Evolutionary conservation across 2,888 invertebrate species (phyloP).

Genomic region (Osedax frankpressi): DNA sequence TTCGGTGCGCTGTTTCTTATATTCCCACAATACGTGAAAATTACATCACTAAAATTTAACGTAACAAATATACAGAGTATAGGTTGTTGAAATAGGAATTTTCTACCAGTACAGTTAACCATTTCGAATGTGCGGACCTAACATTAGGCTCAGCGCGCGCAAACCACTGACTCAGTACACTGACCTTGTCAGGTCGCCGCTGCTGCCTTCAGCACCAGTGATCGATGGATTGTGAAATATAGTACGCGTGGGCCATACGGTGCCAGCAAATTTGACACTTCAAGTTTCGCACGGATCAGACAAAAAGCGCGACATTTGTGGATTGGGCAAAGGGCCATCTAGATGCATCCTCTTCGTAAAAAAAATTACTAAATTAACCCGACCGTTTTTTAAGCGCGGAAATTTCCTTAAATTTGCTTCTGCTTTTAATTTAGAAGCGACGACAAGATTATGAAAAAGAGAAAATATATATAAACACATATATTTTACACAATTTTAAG

Average conservation of each 20-base stretch:
- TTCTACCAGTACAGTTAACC: background rate
- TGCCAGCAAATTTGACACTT: background rate
- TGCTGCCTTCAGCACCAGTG: background rate
- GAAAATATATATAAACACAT: too few species aligned
- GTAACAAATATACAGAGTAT: background rate
- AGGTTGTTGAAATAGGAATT: too few species aligned
- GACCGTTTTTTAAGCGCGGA: too few species aligned
- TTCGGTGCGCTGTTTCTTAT: background rate
- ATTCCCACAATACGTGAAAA: background rate
- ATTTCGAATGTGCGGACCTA: background rate
- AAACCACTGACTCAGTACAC: too few species aligned
- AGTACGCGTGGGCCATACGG: too few species aligned
- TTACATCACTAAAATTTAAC: constrained; percentile 3
- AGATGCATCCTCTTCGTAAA: too few species aligned
- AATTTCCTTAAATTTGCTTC: background rate
- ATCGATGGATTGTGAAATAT: background rate
- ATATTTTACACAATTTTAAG: too few species aligned
- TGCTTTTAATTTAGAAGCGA: background rate
- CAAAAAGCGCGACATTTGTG: too few species aligned
- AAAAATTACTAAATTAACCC: too few species aligned
- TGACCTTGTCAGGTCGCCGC: background rate
- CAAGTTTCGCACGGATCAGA: background rate
- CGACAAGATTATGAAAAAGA: background rate
- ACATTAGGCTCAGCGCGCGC: background rate
- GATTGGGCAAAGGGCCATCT: too few species aligned